A percentile compares a stretch with the other conserved stretches of the same genome.
phyloP scores from a whole-genome alignment of 2,797 vertebrate genomes.

The Tokudaia muenninki region DNA sequence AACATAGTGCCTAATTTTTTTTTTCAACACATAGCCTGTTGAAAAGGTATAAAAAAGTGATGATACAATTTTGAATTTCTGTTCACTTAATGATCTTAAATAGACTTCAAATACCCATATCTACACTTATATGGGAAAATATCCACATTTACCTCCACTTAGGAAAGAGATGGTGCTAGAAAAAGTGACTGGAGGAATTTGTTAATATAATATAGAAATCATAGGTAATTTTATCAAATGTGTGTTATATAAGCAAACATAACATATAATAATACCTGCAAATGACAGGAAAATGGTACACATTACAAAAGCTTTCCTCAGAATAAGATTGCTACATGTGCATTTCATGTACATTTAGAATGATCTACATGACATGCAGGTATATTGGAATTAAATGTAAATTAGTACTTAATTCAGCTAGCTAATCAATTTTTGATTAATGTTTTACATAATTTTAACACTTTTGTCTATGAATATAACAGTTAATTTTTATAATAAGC shows the following conservation, averaged over 20 bases:
- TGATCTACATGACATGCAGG: background rate
- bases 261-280: background rate
- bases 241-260: conserved; percentile 1
- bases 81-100: conserved; percentile 36
- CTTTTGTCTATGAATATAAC: background rate
- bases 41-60: conserved; percentile 44
- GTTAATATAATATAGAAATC: conserved; percentile 13
- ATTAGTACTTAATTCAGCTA: background rate
- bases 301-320: background rate
- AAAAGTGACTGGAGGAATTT: conserved; percentile 24
- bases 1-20: conserved; percentile 47
- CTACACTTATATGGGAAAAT: background rate
- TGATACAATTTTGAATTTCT: conserved; percentile 29
- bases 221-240: conserved; percentile 13
- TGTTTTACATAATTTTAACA: background rate
- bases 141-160: background rate
- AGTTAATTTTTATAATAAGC: background rate
- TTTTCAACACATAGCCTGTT: background rate
- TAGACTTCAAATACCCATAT: conserved; percentile 24
- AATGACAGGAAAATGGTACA: background rate
- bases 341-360: background rate
- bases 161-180: background rate
- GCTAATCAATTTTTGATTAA: background rate
- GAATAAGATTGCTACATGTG: background rate
- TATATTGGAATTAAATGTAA: background rate